Percentiles rank a stretch among this genome's conserved stretches.
Conservation (phyloP, 2,113 vertebrate species). For the Hemibagrus wyckioides region DNA sequence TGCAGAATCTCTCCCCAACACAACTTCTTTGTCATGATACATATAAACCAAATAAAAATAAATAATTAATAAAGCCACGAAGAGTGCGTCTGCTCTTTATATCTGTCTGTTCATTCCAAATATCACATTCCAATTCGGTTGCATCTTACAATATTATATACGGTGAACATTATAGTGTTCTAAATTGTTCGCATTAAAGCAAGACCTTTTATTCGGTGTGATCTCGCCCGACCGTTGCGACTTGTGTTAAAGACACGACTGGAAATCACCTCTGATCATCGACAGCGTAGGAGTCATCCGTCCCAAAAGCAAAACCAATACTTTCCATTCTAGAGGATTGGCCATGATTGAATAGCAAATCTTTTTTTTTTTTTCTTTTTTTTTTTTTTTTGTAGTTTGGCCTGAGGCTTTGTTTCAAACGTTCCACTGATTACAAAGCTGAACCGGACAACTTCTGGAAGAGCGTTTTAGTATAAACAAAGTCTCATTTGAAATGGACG, state of each 20-base stretch:
- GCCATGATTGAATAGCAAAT: conserved; percentile 2
- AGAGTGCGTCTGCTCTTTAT: background rate
- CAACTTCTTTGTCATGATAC: background rate
- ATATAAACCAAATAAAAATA: background rate
- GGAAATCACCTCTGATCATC: background rate
- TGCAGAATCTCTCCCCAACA: background rate
- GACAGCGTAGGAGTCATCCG: background rate
- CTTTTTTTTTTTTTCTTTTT: background rate
- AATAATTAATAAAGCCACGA: background rate
- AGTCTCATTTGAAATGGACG: background rate
- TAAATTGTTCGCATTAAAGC: background rate
- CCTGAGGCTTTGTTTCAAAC: background rate
- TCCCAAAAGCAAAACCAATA: conserved; percentile 32
- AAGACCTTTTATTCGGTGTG: background rate
- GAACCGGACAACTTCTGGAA: background rate
- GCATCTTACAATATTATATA: background rate
- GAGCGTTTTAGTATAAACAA: background rate
- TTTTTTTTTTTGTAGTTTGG: background rate
- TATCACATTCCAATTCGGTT: background rate
- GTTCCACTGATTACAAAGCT: background rate
- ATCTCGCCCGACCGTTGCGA: background rate
- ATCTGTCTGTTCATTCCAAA: background rate
- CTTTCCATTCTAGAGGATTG: conserved; percentile 13
- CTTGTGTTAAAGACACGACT: background rate
- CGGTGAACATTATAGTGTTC: background rate